These are phyloP conservation scores for Pantherophis alleghaniensis DNA, from an alignment of 2,797 vertebrate species.

Conservation along the genomic window DNA sequence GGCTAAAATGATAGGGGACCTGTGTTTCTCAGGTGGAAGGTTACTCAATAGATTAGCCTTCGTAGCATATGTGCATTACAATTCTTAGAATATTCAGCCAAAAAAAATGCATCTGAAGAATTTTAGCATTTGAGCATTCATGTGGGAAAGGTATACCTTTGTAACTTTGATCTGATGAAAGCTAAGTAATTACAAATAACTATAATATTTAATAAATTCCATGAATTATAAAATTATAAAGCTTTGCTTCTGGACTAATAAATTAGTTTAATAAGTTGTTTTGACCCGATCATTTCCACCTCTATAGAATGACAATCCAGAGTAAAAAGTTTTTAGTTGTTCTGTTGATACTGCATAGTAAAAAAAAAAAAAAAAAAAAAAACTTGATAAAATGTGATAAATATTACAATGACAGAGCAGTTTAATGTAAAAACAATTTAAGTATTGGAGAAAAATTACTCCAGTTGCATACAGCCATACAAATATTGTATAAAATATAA, in stretches of 20 bases:
- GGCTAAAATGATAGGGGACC: background rate
- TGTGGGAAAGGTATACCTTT: background rate
- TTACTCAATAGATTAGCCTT: background rate
- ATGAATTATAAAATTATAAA: conserved; percentile 44
- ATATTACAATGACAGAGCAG: background rate
- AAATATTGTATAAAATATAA: background rate
- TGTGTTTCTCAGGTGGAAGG: background rate
- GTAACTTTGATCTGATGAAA: background rate
- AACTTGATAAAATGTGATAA: background rate
- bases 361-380: background rate
- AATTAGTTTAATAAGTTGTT: conserved; percentile 19
- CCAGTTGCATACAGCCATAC: too few relatives aligned
- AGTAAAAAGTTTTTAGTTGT: conserved; percentile 30
- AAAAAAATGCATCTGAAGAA: background rate
- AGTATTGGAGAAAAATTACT: background rate
- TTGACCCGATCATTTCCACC: background rate
- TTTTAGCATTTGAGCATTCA: background rate
- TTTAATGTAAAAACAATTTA: background rate
- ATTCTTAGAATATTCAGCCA: background rate
- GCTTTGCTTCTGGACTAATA: conserved; percentile 51
- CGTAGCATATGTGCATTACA: background rate
- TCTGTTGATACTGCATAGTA: background rate
- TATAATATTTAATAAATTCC: conserved; percentile 1
- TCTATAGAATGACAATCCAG: conserved; percentile 35
- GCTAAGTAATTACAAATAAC: background rate